These are phyloP conservation scores for Ostrea edulis DNA, from an alignment of 1,140 invertebrate genomes.

Conservation along the genomic window DNA sequence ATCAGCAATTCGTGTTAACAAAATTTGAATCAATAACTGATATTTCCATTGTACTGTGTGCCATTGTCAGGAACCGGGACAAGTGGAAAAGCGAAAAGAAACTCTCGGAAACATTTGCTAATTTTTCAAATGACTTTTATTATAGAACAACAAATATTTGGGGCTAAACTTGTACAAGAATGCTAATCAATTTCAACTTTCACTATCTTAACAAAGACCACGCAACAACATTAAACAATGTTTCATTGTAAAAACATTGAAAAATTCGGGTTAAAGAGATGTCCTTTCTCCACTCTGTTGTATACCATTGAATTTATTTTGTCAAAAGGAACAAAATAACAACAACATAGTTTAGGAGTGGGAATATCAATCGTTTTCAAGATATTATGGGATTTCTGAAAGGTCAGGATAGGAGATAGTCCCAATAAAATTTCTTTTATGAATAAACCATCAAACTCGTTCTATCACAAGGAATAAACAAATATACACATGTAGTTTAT, in stretches of 20 bases:
- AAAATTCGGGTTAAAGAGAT: slow-evolving; percentile 37
- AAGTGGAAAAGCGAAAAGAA: slow-evolving; percentile 22
- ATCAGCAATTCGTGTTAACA: slow-evolving; percentile 10
- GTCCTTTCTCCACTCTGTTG: too few species aligned
- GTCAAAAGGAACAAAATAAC: too few species aligned
- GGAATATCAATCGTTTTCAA: too few species aligned
- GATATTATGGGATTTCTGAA: too few species aligned
- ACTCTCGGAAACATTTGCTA: slow-evolving; percentile 1
- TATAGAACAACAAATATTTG: slow-evolving; percentile 24
- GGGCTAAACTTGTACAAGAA: slow-evolving; percentile 16
- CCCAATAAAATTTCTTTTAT: too few species aligned
- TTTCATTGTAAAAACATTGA: slow-evolving; percentile 26
- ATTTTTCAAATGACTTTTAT: slow-evolving; percentile 30
- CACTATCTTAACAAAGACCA: slow-evolving; percentile 18
- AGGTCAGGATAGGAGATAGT: too few species aligned
- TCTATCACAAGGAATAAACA: too few species aligned
- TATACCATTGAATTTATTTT: too few species aligned
- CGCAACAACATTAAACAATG: background rate
- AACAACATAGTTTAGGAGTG: too few species aligned
- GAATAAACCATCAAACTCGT: too few species aligned
- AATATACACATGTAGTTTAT: too few species aligned
- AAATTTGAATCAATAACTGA: slow-evolving; percentile 16
- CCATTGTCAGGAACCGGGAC: background rate
- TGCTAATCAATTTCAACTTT: slow-evolving; percentile 24
- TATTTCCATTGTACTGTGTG: background rate